A percentile compares a stretch with the other conserved stretches of the same genome.
Conservation (phyloP, 2,113 vertebrate species). For the Upupa epops region DNA sequence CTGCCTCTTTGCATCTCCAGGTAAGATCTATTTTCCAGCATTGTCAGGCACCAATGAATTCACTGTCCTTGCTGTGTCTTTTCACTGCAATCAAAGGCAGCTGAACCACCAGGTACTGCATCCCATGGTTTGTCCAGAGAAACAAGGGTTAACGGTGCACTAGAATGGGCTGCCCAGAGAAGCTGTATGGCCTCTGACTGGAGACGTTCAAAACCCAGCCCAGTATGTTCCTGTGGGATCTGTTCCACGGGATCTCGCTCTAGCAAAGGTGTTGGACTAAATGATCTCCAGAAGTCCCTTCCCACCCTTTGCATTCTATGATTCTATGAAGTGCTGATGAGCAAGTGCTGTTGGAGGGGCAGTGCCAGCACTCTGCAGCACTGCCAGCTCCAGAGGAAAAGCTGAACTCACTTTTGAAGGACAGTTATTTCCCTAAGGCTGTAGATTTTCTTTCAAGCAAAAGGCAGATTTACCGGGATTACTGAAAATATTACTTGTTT, state of each 20-base stretch:
- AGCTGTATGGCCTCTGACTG: too few relatives aligned
- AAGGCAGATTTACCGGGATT: background rate
- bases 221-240: too few relatives aligned
- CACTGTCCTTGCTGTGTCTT: background rate
- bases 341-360: background rate
- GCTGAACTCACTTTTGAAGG: background rate
- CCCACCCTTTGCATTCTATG: too few relatives aligned
- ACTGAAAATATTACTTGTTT: background rate
- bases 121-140: fast-evolving
- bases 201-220: too few relatives aligned
- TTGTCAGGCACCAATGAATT: background rate
- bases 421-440: background rate
- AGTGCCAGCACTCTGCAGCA: fast-evolving
- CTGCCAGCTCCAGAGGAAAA: background rate
- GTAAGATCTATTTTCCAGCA: background rate
- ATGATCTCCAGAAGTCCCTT: too few relatives aligned
- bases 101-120: background rate
- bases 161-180: too few relatives aligned
- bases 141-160: too few relatives aligned
- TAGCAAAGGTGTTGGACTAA: too few relatives aligned
- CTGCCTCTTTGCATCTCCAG: background rate
- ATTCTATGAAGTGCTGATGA: too few relatives aligned
- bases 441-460: background rate
- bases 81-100: background rate
- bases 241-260: too few relatives aligned